phyloP scores from a whole-genome alignment of 2,888 invertebrate species.

The Mycalesis mineus region DNA sequence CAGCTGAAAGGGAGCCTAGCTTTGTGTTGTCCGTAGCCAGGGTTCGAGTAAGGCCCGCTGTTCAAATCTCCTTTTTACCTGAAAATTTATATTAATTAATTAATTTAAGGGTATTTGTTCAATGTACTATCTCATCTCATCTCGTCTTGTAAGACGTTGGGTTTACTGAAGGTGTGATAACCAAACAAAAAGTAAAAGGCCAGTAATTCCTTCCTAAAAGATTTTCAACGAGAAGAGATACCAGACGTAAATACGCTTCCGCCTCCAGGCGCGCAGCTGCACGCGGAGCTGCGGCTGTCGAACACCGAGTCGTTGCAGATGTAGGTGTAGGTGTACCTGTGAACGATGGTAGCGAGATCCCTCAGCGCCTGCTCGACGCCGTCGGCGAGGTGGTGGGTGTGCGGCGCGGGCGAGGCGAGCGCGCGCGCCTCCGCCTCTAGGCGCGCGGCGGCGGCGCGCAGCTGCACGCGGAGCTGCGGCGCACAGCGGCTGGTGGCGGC shows the following conservation, averaged over 20 bases:
- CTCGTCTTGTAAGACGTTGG: no score
- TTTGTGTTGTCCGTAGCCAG: background rate
- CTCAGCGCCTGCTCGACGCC: slow-evolving; percentile 52
- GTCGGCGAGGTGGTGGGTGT: slow-evolving; percentile 65
- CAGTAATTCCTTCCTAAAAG: no score
- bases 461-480: slow-evolving; percentile 90
- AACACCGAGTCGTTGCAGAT: no score
- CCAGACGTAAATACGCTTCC: no score
- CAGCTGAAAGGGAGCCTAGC: background rate
- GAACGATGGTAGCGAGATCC: slow-evolving; percentile 86
- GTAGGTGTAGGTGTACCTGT: slow-evolving; percentile 66
- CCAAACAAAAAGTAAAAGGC: no score
- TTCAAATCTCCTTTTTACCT: slow-evolving; percentile 25
- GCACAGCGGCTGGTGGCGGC: slow-evolving; percentile 91
- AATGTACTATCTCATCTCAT: no score
- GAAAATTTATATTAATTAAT: no score
- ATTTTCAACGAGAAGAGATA: no score
- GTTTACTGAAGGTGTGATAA: no score
- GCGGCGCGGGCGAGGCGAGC: slow-evolving; percentile 42
- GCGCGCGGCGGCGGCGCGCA: slow-evolving; percentile 79
- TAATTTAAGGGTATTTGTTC: no score
- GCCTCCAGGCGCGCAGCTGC: no score
- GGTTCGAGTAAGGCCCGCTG: background rate
- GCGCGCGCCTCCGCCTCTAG: slow-evolving; percentile 63
- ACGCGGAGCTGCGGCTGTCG: no score